Evolutionary conservation across 2,888 invertebrate species (phyloP).

Genomic region (Epinotia ramella): DNA sequence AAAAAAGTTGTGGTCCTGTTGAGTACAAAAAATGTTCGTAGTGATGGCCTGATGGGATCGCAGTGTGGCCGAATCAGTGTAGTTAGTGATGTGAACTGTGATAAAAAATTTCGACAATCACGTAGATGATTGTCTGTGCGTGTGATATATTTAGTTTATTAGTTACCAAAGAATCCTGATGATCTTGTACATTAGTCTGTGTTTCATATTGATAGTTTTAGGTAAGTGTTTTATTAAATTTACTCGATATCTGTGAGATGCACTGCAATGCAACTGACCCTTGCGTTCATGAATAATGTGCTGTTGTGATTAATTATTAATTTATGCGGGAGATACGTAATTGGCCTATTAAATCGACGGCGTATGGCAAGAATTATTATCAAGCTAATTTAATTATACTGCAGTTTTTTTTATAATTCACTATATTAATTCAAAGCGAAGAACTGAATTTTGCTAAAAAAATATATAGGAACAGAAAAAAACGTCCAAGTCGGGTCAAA

Average conservation of each 20-base stretch:
- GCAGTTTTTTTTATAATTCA: background rate
- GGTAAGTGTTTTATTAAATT: constrained; percentile 68
- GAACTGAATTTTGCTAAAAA: background rate
- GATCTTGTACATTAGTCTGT: constrained; percentile 85
- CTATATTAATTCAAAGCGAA: background rate
- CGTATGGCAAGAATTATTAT: constrained; percentile 11
- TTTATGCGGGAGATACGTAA: constrained; percentile 39
- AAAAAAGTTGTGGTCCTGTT: constrained; percentile 81
- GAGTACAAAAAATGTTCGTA: constrained; percentile 79
- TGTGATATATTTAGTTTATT: constrained; percentile 83
- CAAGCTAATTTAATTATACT: background rate
- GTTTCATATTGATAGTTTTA: constrained; percentile 85
- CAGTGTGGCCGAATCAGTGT: constrained; percentile 78
- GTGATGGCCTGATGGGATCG: constrained; percentile 84
- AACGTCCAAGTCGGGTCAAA: background rate
- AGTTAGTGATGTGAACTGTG: constrained; percentile 84
- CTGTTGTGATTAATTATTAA: constrained; percentile 39
- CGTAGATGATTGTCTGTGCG: constrained; percentile 81
- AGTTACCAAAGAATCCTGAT: constrained; percentile 85
- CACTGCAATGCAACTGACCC: constrained; percentile 59
- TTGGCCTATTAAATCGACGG: constrained; percentile 29
- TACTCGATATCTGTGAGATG: constrained; percentile 63
- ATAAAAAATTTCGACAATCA: constrained; percentile 80
- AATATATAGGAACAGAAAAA: background rate
- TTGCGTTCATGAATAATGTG: constrained; percentile 62